Evolutionary conservation across 2,888 invertebrate genomes (phyloP), one percentile per base, ranked within the genome.

Genomic region (Drosophila picticornis): DNA sequence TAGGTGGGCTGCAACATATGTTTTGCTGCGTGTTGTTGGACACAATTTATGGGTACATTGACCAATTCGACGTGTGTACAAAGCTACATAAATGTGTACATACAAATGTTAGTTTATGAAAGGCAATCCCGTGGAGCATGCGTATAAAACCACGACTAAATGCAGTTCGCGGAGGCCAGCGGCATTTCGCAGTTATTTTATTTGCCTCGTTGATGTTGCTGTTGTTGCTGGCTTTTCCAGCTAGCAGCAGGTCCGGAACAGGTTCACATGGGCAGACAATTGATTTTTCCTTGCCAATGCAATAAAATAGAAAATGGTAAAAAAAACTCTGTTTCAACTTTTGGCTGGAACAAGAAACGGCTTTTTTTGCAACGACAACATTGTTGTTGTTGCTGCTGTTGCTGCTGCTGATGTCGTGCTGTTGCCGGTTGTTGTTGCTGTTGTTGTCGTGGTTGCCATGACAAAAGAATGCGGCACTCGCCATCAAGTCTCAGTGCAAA

Each of bases 401-500:
- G 72, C 36, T 48, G 68, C 61, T 60, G 60, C 31, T 62, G 71
- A 71, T 55, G 78, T 76, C 77, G 80, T 88, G 86, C 85, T 55
- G 72, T 80, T 85, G 85, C 88, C 82, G 80, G 85, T 85, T 81
- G 82, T 83, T 80, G 77, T 82, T 82, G 72, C 51, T 78, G 66
- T 52, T 58, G 58, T 56, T 53, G 53, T n/a, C 32, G 62, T 61
- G 62, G 91, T 89, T 90, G 81, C 90, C 88, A 89, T 90, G 88
- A 83, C 90, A 84, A 91, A 90, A 88, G 90, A 91, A 91, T 91
- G 90, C 90, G 90, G 90, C 90, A 91, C 76, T 83, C 83, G 87
- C 83, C 87, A 83, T 82, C 84, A 77, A 78, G 86, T 86, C 85
- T 78, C 84, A 76, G 84, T 75, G 78, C 84, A 84, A 85, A 86